Evolutionary conservation across 1,140 invertebrate species (phyloP).

Genomic region (Atta colombica): DNA sequence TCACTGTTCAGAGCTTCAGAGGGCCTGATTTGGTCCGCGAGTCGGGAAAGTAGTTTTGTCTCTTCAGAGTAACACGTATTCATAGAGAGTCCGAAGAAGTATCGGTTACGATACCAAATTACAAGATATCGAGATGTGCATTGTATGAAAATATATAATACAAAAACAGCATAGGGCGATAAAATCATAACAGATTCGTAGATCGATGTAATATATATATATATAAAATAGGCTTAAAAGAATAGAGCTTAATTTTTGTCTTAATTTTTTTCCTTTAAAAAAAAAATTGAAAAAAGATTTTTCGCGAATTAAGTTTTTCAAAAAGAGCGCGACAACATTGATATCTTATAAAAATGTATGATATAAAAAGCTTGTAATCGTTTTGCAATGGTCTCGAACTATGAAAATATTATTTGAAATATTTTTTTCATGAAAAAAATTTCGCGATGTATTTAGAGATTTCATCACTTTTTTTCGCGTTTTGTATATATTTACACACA

Average conservation of each 20-base stretch:
- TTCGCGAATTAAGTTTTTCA: neutral
- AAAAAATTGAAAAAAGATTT: neutral
- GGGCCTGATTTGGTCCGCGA: neutral
- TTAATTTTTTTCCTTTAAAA: no score
- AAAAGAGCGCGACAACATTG: neutral
- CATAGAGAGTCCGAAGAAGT: neutral
- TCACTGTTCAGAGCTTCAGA: neutral
- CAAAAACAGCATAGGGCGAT: no score
- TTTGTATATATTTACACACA: neutral
- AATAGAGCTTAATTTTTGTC: no score
- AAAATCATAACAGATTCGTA: no score
- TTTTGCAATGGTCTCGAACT: neutral
- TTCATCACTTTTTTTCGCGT: conserved; percentile 65
- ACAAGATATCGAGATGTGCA: no score
- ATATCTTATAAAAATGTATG: neutral
- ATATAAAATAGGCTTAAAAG: no score
- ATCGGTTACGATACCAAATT: no score
- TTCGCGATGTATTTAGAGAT: neutral
- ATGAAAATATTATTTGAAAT: neutral
- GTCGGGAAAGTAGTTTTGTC: neutral
- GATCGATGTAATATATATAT: no score
- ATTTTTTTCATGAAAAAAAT: neutral
- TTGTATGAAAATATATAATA: no score
- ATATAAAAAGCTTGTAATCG: neutral
- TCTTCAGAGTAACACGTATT: conserved; percentile 22